Evolutionary conservation across 1,140 invertebrate species (phyloP), one percentile per base, ranked within the genome.

Genomic region (Pomacea maculata): DNA sequence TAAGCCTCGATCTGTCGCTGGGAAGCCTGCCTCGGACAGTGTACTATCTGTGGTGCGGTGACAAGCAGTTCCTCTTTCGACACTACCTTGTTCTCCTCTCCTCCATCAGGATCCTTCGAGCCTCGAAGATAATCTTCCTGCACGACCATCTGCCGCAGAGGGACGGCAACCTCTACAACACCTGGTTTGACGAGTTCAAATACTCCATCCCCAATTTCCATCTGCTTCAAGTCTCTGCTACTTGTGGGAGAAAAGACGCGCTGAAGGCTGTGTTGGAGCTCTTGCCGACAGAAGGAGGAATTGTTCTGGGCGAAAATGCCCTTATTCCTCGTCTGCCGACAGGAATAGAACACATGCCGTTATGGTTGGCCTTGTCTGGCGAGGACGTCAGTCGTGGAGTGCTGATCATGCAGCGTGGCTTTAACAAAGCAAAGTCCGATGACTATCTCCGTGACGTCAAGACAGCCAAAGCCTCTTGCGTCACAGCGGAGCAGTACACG

Each of bases 311-410:
- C 34, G 68, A 70, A 21, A 70, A 25, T 1, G 68, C n/a, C 45
- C 3, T 52, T 17, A 21, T 57, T 15, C 8, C 15, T n/a, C 52
- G 57, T 76, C 29, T 73, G 10, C 52, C 57, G 0, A 61, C 11
- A 61, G 57, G 57, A 61, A 61, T 61, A 61, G 1, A 61, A 17
- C 4, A 45, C 6, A 15, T 67, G 8, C 45, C 65, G 17, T 78
- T 78, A 54, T 78, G 77, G 77, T 78, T 78, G 45, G 77, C 77
- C 21, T 78, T 78, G 25, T 34, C 65, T 11, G 77, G 57, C 17
- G 54, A 64, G n/a, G 65, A 70, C 54, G 15, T n/a, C 8, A 78
- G 52, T 14, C 57, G 67, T n/a, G 77, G 77, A 7, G n/a, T 78
- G n/a, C 52, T 78, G 77, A 70, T 78, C 45, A 65, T 52, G 21